These are phyloP conservation scores for Apostichopus leukothele DNA, from an alignment of 53 echinoderm and acorn worm genomes.

Conservation along the genomic window DNA sequence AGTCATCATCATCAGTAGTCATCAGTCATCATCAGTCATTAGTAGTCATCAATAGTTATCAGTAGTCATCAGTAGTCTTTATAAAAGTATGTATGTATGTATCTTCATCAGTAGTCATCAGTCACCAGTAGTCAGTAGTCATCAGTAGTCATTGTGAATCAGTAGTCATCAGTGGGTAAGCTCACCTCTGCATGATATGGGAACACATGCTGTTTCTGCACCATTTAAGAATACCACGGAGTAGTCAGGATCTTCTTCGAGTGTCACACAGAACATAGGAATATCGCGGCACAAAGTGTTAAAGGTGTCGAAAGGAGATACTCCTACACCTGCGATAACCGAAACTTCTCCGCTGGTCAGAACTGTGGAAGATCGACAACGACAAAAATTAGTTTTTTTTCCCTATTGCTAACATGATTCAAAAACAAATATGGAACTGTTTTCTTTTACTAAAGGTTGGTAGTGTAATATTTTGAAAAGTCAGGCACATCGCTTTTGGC, in stretches of 20 bases:
- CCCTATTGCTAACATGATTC: neutral
- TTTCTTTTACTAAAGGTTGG: too few species aligned
- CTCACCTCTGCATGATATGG: conserved; percentile 19
- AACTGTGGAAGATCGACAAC: neutral
- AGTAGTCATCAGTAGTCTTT: too few species aligned
- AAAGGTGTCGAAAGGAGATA: neutral
- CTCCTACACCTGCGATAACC: neutral
- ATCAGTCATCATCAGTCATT: too few species aligned
- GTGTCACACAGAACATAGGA: conserved; percentile 20
- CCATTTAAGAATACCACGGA: neutral
- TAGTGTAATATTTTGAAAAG: too few species aligned
- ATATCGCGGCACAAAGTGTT: neutral
- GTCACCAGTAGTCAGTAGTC: too few species aligned
- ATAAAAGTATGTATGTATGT: too few species aligned
- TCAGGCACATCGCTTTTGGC: too few species aligned
- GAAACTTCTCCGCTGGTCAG: neutral
- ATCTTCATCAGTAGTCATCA: too few species aligned
- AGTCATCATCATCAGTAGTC: too few species aligned
- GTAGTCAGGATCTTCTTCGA: neutral
- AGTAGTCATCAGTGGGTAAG: neutral
- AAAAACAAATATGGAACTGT: neutral
- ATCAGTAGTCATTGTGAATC: too few species aligned
- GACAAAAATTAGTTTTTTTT: neutral
- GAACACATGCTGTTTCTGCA: conserved; percentile 27
- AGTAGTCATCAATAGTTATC: too few species aligned